Percentiles rank a stretch among this genome's conserved stretches.
These are phyloP conservation scores for Drosophila parvula DNA, from an alignment of 1,140 invertebrate species.

Conservation along the genomic window DNA sequence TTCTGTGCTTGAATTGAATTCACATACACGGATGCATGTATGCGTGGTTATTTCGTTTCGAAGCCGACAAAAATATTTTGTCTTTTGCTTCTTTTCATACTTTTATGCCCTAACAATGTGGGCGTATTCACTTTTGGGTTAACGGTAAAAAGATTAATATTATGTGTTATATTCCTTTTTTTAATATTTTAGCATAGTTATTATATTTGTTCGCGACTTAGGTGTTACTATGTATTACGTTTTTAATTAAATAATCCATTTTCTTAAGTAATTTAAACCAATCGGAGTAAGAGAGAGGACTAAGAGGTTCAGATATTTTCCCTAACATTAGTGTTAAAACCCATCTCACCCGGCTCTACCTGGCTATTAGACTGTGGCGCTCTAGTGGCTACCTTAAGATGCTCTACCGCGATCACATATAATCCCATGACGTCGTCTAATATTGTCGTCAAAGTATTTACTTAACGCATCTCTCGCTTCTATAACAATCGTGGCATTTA, in stretches of 20 bases:
- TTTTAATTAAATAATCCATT: background rate
- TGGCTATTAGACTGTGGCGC: slow-evolving; percentile 6
- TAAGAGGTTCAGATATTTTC: slow-evolving; percentile 3
- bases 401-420: slow-evolving; percentile 3
- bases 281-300: background rate
- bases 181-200: no score
- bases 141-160: no score
- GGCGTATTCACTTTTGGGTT: no score
- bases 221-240: background rate
- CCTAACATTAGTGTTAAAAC: slow-evolving; percentile 7
- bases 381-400: slow-evolving; percentile 8
- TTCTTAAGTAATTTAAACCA: slow-evolving; percentile 1
- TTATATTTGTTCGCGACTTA: no score
- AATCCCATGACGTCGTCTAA: slow-evolving; percentile 1
- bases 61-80: no score
- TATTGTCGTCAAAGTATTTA: slow-evolving; percentile 7
- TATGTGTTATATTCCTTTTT: no score
- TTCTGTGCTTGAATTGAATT: no score
- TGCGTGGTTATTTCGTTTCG: no score
- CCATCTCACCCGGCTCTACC: background rate
- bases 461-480: slow-evolving; percentile 6
- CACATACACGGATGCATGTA: no score
- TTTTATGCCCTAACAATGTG: no score
- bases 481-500: background rate
- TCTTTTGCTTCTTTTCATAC: no score